These are phyloP conservation scores for Drosophila orena DNA, from an alignment of 1,140 invertebrate species.

Conservation along the genomic window DNA sequence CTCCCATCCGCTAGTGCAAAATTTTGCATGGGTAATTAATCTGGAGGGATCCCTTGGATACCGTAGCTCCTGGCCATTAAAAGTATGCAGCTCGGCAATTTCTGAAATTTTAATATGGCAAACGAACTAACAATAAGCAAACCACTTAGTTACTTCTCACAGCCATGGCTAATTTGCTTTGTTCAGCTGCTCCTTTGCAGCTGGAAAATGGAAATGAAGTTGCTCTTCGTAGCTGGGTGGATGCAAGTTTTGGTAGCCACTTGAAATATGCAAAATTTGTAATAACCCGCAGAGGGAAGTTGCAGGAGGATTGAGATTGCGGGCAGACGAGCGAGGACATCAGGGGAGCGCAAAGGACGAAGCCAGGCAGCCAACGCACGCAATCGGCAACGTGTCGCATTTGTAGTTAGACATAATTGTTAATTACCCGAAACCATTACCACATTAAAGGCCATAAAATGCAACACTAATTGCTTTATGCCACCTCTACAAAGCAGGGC, in stretches of 20 bases:
- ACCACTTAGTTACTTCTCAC: conserved; percentile 76
- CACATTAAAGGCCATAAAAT: conserved; percentile 83
- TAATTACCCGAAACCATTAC: conserved; percentile 83
- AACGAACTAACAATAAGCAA: conserved; percentile 74
- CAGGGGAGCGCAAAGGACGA: conserved; percentile 13
- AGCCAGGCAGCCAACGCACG: conserved; percentile 47
- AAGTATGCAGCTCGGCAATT: conserved; percentile 55
- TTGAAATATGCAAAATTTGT: conserved; percentile 79
- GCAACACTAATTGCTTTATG: conserved; percentile 82
- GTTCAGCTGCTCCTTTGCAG: conserved; percentile 42
- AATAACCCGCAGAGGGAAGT: conserved; percentile 63
- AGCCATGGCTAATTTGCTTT: conserved; percentile 68
- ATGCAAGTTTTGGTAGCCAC: conserved; percentile 46
- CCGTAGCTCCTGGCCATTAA: conserved; percentile 41
- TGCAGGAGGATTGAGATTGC: conserved; percentile 27
- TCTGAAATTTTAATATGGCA: conserved; percentile 74
- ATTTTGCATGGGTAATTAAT: conserved; percentile 81
- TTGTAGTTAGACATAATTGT: conserved; percentile 83
- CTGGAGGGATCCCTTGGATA: conserved; percentile 27
- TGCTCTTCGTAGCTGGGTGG: conserved; percentile 17
- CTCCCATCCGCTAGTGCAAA: conserved; percentile 24
- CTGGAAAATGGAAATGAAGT: conserved; percentile 58
- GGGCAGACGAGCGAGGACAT: conserved; percentile 5
- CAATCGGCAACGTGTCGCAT: conserved; percentile 81
- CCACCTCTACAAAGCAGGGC: conserved; percentile 41